Base-by-base conservation (phyloP, 1,140 invertebrate species). In the Thrips palmi region DNA sequence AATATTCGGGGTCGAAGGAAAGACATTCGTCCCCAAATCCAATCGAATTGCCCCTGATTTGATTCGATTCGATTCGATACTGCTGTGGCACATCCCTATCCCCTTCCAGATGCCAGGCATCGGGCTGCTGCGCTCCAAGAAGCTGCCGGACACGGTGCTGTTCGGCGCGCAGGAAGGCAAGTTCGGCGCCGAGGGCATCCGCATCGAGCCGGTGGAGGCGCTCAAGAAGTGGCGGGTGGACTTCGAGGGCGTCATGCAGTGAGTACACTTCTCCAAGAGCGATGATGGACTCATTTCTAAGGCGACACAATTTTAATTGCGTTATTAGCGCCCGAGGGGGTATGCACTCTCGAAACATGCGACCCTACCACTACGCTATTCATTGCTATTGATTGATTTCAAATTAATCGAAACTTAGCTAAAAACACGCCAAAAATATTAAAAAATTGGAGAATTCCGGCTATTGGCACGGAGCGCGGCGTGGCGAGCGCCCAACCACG, bases 171-270 rank as follows among this genome's bases (percentile, higher is more conserved):
- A 58, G 1, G 57, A 61, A 5, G 59, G 65, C 5, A 53, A 60
- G 38, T 78, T 64, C 50, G 64, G 65, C 4, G 70, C 70, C 7
- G 74, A 71, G 46, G 74, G 74, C 0, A 54, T 78, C n/a, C 55
- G 51, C 17, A 59, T 76, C 11, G 60, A 59, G 12, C 65, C 68
- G 0, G 49, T 74, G 0, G 61, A 65, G 44, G 67, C 74, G 2
- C 77, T 78, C 74, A 63, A 64, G 44, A 63, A 57, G 40, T 80
- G 75, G 75, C 62, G n/a, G n/a, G n/a, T n/a, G n/a, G n/a, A n/a
- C n/a, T n/a, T n/a, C n/a, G n/a, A n/a, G n/a, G 74, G 62, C n/a
- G n/a, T n/a, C n/a, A n/a, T n/a, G n/a, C n/a, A n/a, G n/a, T n/a
- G n/a, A n/a, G n/a, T n/a, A n/a, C n/a, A n/a, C n/a, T n/a, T n/a